Base-by-base conservation (phyloP, 2,888 invertebrate genomes). In the Perithous albicinctus region DNA sequence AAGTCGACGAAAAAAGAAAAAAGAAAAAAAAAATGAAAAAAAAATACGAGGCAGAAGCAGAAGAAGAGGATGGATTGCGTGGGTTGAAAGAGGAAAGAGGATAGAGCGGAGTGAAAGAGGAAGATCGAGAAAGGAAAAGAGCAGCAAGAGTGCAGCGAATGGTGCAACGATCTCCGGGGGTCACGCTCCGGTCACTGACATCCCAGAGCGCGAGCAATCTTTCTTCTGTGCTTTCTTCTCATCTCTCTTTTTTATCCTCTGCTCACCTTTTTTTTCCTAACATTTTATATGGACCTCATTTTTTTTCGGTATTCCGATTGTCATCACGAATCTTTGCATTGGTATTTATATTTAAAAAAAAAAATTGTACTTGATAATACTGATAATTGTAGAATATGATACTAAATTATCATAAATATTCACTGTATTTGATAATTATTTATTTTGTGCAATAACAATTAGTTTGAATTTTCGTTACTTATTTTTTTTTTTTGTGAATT, bases 141-240 rank as follows among this genome's bases (percentile, higher is more conserved):
- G 56, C 56, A 70, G 56, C 41, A 32, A 41, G 43, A 59, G 59
- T 29, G 20, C 41, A 20, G 12, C 41, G 43, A 64, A 32, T 90
- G 89, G 90, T 89, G 89, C 89, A 91, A 91, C 88, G 90, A 89
- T 90, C 90, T 86, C 86, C 54, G 76, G 90, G 89, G 90, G 90
- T 91, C 90, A 91, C 88, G 89, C 90, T 91, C 89, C 91, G 91
- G 91, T 91, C 91, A 90, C 91, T 91, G 91, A 91, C 91, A 90
- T 90, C 90, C 87, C 85, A 85, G 86, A 86, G 88, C 84, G 85
- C 84, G 83, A 81, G 79, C 77, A 83, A 87, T 83, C 84, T 87
- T 85, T 85, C 85, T 85, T 87, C 86, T 80, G 81, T 83, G 85
- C 82, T 75, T 64, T 78, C 38, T 73, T 78, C 41, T 73, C 41